These are phyloP conservation scores for Copidosoma aretas DNA, from an alignment of 2,888 invertebrate genomes.

Conservation along the genomic window DNA sequence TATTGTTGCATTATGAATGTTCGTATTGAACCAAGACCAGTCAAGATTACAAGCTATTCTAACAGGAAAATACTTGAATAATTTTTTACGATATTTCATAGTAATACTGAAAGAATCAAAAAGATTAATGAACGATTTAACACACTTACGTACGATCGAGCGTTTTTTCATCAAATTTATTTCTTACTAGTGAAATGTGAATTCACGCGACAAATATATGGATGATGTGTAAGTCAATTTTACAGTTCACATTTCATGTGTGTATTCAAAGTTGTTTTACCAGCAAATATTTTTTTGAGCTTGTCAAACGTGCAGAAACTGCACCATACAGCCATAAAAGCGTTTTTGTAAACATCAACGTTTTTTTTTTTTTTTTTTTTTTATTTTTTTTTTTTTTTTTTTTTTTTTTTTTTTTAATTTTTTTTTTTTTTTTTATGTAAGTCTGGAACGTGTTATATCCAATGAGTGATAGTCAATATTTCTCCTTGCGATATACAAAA, in stretches of 20 bases:
- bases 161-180: not conserved
- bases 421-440: conserved; percentile 26
- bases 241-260: conserved; percentile 2
- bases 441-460: conserved; percentile 36
- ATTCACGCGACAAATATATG: not conserved
- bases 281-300: conserved; percentile 10
- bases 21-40: conserved; percentile 13
- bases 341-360: conserved; percentile 23
- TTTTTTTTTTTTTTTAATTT: conserved; percentile 31
- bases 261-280: not conserved
- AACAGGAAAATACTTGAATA: conserved; percentile 6
- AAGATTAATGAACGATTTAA: too few species aligned
- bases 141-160: not conserved
- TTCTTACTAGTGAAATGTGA: too few species aligned
- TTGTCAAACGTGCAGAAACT: conserved; percentile 7
- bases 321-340: conserved; percentile 31
- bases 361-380: conserved; percentile 6
- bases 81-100: conserved; percentile 1
- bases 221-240: not conserved
- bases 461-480: conserved; percentile 45
- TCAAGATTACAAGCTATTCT: conserved; percentile 26
- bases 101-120: conserved; percentile 5
- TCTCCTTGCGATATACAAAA: conserved; percentile 46
- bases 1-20: conserved; percentile 12
- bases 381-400: conserved; percentile 35